Base-by-base conservation (phyloP, 2,888 invertebrate species). In the Drosophila prolongata region DNA sequence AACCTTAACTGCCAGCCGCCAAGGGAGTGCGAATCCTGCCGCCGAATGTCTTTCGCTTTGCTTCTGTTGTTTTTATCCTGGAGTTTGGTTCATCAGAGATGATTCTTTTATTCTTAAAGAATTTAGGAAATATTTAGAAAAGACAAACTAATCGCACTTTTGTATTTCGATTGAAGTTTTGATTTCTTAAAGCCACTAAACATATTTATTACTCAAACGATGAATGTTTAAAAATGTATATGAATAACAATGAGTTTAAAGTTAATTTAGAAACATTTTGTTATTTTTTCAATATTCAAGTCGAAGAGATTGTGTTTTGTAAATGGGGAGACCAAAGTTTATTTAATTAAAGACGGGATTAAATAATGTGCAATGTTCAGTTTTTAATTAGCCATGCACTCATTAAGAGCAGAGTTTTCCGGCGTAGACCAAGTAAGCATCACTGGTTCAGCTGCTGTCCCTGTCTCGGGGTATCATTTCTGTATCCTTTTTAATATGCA, bases 401-500 rank as follows among this genome's bases (percentile, higher is more conserved):
- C 49, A 49, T 49, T 34, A 13, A 6, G 56, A 8, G 40, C 58
- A 58, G n/a, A 6, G n/a, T 9, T 10, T 8, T 3, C 16, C n/a
- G 37, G 6, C 11, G 9, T 27, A 55, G 24, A 40, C 67, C 34
- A 35, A 67, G 27, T 19, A 27, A 38, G 9, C 65, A 54, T 27
- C 67, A 35, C 47, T 67, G 46, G 13, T n/a, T 27, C 37, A 19
- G 19, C 38, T 16, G 24, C 37, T 42, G 42, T 40, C 53, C 49
- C 42, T 49, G 55, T 30, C 55, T 47, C 14, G 35, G 3, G 44
- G 49, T 50, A 58, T 76, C 43, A 52, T 50, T 52, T 71, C 59
- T 50, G 62, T 72, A 49, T 71, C 55, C 74, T 54, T 65, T 78
- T 66, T 75, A 72, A 76, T 85, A 68, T 76, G 78, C 70, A 82